These are phyloP conservation scores for Argentina silus DNA, from an alignment of 2,797 vertebrate genomes.

Conservation along the genomic window DNA sequence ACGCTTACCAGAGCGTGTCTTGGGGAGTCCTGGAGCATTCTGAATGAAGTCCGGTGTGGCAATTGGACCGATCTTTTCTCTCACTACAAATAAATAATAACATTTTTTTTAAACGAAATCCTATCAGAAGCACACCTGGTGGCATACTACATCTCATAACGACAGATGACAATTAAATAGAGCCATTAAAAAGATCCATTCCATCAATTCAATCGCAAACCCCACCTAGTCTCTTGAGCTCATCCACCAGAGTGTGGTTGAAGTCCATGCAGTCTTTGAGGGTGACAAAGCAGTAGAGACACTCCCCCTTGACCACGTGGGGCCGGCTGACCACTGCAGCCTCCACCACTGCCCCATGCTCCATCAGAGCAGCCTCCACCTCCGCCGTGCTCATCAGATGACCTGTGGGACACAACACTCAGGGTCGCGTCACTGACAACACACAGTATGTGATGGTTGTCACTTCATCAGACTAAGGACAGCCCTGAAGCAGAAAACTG, in stretches of 20 bases:
- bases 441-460: no score
- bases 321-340: constrained; percentile 77
- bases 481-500: no score
- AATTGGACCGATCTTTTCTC: constrained; percentile 85
- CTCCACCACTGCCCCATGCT: constrained; percentile 73
- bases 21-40: constrained; percentile 81
- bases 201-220: neutral
- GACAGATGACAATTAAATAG: neutral
- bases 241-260: constrained; percentile 66
- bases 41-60: constrained; percentile 85
- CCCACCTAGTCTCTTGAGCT: constrained; percentile 80
- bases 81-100: constrained; percentile 62
- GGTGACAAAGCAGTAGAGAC: constrained; percentile 82
- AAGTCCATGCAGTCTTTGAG: constrained; percentile 78
- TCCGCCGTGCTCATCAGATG: constrained; percentile 84
- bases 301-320: constrained; percentile 80
- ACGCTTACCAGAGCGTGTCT: constrained; percentile 83
- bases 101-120: neutral
- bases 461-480: no score
- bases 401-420: constrained; percentile 56
- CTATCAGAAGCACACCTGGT: neutral
- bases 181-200: constrained; percentile 46
- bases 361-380: constrained; percentile 78
- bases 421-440: no score
- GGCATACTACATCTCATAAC: neutral